A percentile compares a stretch with the other conserved stretches of the same genome.
phyloP scores from a whole-genome alignment of 2,797 vertebrate genomes.

The Syngnathus acus region DNA sequence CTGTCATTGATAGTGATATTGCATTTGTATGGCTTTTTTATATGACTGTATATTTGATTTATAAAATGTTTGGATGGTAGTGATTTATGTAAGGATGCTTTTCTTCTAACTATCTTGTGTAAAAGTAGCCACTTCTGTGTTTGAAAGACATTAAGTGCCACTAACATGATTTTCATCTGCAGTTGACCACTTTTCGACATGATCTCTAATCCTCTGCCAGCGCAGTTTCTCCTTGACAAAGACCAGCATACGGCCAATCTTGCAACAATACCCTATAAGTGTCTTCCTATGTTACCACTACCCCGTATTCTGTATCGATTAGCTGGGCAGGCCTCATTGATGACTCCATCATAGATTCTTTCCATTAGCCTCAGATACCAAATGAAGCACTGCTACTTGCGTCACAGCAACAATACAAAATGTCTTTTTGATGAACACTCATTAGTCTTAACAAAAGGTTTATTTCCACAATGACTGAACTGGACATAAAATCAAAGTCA shows the following conservation, averaged over 20 bases:
- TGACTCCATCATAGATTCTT: slow-evolving; percentile 26
- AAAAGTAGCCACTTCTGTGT: not conserved
- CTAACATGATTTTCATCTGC: slow-evolving; percentile 16
- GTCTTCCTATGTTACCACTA: slow-evolving; percentile 11
- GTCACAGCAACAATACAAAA: slow-evolving; percentile 29
- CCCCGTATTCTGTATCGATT: slow-evolving; percentile 43
- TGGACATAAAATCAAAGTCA: slow-evolving; percentile 35
- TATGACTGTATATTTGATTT: not conserved
- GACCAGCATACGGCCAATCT: slow-evolving; percentile 19
- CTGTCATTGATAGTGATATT: not conserved
- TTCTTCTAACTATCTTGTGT: not conserved
- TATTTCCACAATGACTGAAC: slow-evolving; percentile 23
- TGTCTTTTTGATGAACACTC: slow-evolving; percentile 34
- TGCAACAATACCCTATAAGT: slow-evolving; percentile 29
- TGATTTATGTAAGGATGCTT: not conserved
- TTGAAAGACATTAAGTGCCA: not conserved
- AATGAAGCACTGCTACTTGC: slow-evolving; percentile 31
- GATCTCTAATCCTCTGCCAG: slow-evolving; percentile 28
- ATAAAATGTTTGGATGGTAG: not conserved
- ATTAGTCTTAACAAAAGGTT: slow-evolving; percentile 50
- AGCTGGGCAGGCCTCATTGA: slow-evolving; percentile 43
- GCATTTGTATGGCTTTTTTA: not conserved
- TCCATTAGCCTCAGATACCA: slow-evolving; percentile 43
- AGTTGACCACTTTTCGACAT: slow-evolving; percentile 1
- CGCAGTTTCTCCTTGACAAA: slow-evolving; percentile 10